Evolutionary conservation across 2,888 invertebrate genomes (phyloP).

Genomic region (Aelia acuminata): DNA sequence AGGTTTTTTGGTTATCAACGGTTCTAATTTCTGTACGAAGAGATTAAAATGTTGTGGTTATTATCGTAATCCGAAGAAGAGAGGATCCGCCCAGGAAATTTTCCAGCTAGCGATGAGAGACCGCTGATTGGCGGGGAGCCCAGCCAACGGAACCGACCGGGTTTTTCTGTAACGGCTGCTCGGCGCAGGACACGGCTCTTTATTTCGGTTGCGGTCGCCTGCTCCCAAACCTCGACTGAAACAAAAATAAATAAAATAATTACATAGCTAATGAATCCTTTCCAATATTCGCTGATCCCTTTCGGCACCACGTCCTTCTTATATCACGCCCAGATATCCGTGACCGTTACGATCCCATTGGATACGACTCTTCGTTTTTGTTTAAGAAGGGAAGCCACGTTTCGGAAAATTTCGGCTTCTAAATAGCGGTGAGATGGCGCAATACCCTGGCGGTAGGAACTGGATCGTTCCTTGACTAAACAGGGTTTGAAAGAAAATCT

Average conservation of each 20-base stretch:
- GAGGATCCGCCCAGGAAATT: too few species aligned
- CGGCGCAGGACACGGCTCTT: slow-evolving; percentile 42
- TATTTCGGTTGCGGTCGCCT: slow-evolving; percentile 54
- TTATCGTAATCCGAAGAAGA: neutral
- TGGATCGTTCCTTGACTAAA: neutral
- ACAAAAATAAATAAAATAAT: slow-evolving; percentile 50
- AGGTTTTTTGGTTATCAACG: too few species aligned
- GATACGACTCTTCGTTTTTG: slow-evolving; percentile 19
- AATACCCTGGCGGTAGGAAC: neutral
- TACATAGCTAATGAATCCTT: slow-evolving; percentile 50
- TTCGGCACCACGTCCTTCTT: slow-evolving; percentile 36
- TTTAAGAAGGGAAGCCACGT: neutral
- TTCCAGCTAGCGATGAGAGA: neutral
- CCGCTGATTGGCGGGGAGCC: neutral
- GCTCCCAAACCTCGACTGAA: slow-evolving; percentile 52
- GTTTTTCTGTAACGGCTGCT: neutral
- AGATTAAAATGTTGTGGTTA: too few species aligned
- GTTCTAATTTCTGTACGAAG: too few species aligned
- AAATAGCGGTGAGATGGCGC: neutral
- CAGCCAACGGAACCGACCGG: slow-evolving; percentile 53
- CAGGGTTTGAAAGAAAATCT: too few species aligned
- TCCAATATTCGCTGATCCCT: slow-evolving; percentile 42
- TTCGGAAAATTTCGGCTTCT: slow-evolving; percentile 12
- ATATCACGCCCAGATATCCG: slow-evolving; percentile 34
- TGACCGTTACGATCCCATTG: slow-evolving; percentile 29